Evolutionary conservation across 2,888 invertebrate species (phyloP), one percentile per base, ranked within the genome.

Genomic region (Meloe dianella): DNA sequence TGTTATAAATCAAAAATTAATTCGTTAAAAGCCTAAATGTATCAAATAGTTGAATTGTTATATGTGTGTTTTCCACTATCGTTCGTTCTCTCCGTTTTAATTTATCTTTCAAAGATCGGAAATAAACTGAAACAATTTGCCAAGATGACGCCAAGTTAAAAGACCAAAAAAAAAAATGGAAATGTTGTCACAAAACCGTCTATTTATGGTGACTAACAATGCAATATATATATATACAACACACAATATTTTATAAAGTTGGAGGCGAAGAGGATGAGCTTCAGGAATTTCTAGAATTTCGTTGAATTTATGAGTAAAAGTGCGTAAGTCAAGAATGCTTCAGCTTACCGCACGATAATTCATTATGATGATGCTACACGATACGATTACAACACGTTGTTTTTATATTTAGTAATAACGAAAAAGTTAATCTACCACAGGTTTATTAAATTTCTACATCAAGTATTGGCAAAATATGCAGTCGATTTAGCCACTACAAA

Each of bases 211-310:
- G 73, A 73, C 73, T 73, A 75, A 75, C 75, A 72, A 71, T 69
- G 73, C 71, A 71, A 71, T 73, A 73, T 74, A 58, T 38, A 38
- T 14, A 27, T 41, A 72, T 73, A 73, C 69, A 73, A 70, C 72
- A 69, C 68, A 72, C 69, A 65, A 73, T 75, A 73, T 75, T 75
- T 73, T 72, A 74, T 73, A 63, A 71, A 68, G 47, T 30, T 65
- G 66, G 70, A 72, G 1, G 8, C 8, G 8, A 73, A 73, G 72
- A 73, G 76, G 71, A 72, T 65, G 71, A 74, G 72, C 73, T 75
- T 68, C 67, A 68, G 73, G 76, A 76, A 77, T 74, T 74, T 74
- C 75, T 65, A 73, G 73, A 75, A 77, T 77, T 76, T 74, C 74
- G 38, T 67, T 41, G 70, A 74, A 77, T 77, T 77, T 76, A 77